Base-by-base conservation (phyloP, 2,797 vertebrate genomes). In the Natrix natrix region DNA sequence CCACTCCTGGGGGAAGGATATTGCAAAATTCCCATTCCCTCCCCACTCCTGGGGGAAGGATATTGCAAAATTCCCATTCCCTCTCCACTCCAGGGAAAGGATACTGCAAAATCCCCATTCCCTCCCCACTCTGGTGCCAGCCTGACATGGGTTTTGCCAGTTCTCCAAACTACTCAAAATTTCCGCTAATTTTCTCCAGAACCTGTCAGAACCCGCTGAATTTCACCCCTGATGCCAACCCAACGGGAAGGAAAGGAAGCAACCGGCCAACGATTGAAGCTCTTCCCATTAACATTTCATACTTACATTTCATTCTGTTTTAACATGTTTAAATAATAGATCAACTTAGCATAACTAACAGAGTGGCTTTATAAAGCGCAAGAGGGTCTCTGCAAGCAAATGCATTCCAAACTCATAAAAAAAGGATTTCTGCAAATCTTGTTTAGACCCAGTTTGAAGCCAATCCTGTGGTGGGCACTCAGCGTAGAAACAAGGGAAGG, bases 301-400 rank as follows among this genome's bases (percentile, higher is more conserved):
- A 91, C 12, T 37, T 60, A 88, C 83, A 74, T 92, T 90, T 95
- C 69, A 93, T 86, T 91, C 57, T 61, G 48, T 91, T 61, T 22
- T 90, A 94, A 32, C 93, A 90, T 8, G 17, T 48, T 90, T 91
- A 94, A 92, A 66, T 93, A 93, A 92, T 86, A 78, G 32, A 91
- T 24, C 93, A 89, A 95, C 87, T 91, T 86, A 66, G 87, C 32
- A 6, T 66, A 93, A 61, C 56, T 87, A 89, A 93, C 90, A 5
- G 1, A 0, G 95, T 61, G 57, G 93, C 89, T 93, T 92, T 92
- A 89, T 52, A 94, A 95, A 90, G 57, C 86, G 28, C 28, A 69
- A 52, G 4, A 5, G 48, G 86, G 8, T 74, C 91, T 92, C 91
- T 92, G 87, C 94, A 95, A 91, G 91, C 91, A 93, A 93, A 48